Percentiles rank a stretch among this genome's conserved stretches.
These are phyloP conservation scores for Zaprionus ghesquierei DNA, from an alignment of 1,140 invertebrate species.

Conservation along the genomic window DNA sequence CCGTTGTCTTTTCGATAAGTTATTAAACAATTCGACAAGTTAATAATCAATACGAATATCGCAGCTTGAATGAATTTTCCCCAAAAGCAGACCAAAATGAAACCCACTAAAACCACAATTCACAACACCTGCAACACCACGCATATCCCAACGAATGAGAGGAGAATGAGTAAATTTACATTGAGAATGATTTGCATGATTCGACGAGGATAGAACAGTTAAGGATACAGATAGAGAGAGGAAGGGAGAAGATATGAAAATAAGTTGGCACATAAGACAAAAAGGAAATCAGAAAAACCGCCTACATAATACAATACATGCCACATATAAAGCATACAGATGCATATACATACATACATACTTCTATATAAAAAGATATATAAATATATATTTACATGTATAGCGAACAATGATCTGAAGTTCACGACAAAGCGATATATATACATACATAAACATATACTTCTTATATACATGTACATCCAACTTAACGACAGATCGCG, in stretches of 20 bases:
- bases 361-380: constrained; percentile 29
- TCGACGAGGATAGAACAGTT: not conserved
- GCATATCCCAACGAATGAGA: constrained; percentile 78
- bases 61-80: constrained; percentile 13
- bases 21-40: constrained; percentile 1
- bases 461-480: constrained; percentile 16
- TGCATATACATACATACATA: constrained; percentile 51
- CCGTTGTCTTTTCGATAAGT: constrained; percentile 51
- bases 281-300: not conserved
- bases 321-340: constrained; percentile 19
- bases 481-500: constrained; percentile 23
- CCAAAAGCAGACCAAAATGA: constrained; percentile 40
- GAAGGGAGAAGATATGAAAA: not conserved
- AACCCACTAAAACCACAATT: constrained; percentile 44
- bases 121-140: constrained; percentile 63
- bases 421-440: constrained; percentile 56
- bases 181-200: constrained; percentile 7
- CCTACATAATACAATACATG: constrained; percentile 34
- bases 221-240: not conserved
- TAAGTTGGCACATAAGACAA: constrained; percentile 21
- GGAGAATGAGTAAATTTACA: constrained; percentile 4
- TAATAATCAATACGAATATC: not conserved
- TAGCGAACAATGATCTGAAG: constrained; percentile 66
- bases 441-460: constrained; percentile 34
- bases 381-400: constrained; percentile 67